Base-by-base conservation (phyloP, 1,140 invertebrate species). In the Neoseiulus cucumeris region DNA sequence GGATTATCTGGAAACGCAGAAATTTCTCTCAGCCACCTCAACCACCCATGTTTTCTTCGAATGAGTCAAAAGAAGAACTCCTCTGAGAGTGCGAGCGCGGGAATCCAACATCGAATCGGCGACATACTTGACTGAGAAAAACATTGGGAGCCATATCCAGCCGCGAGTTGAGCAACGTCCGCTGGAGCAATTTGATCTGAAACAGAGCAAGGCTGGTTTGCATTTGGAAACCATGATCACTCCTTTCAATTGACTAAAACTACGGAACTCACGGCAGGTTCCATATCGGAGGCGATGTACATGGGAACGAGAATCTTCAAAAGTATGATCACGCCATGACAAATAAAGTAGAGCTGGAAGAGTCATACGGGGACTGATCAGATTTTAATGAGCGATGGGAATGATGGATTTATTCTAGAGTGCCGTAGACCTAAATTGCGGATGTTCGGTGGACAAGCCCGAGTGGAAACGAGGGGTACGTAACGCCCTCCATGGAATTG, bases 271-370 rank as follows among this genome's bases (percentile, higher is more conserved):
- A 59, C 51, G 25, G 51, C 14, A 29, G 51, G 17, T 9, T 59
- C 51, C 25, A 59, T 25, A 20, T 25, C 51, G 51, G 51, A 59
- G 14, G 51, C 51, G 51, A 59, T 59, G 22, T 59, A 59, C 51
- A 59, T 59, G 14, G 51, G 51, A 12, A 59, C 22, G 17, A 59
- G 22, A 2, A 59, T 59, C 9, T 59, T 59, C 2, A 25, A n/a
- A 2, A 59, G 51, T 1, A 59, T 59, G 25, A 59, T 59, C 14
- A 59, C 22, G 22, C n/a, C 51, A 14, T 59, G 51, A 59, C 51
- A 59, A 20, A 59, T 59, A 20, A 59, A 59, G 33, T 59, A 59
- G 14, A 33, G 25, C 51, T 59, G 4, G 33, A 39, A 39, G 4
- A 39, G 9, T 6, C 4, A 4, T 6, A 39, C 4, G 4, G 4